These are phyloP conservation scores for Nipponacmea schrenckii DNA, from an alignment of 2,888 invertebrate genomes.

Conservation along the genomic window DNA sequence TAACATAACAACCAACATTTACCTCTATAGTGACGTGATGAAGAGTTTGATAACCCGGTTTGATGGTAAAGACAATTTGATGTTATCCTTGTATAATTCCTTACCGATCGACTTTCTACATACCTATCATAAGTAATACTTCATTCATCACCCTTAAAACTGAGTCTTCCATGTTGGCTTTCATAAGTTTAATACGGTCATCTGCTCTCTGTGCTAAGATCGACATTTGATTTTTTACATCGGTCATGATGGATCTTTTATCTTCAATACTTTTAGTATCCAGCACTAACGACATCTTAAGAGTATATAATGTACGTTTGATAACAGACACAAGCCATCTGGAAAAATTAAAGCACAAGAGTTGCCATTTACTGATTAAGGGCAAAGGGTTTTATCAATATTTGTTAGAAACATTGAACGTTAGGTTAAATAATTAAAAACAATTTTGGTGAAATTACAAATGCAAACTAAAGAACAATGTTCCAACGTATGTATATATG, in stretches of 20 bases:
- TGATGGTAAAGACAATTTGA: no score
- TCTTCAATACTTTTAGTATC: slow-evolving; percentile 43
- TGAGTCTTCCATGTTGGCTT: slow-evolving; percentile 27
- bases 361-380: no score
- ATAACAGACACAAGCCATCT: slow-evolving; percentile 50
- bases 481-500: no score
- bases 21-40: no score
- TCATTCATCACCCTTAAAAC: slow-evolving; percentile 9
- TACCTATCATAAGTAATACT: not conserved
- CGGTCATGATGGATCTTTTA: slow-evolving; percentile 37
- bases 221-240: slow-evolving; percentile 35
- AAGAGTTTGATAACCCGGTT: no score
- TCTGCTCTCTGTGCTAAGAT: slow-evolving; percentile 36
- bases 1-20: no score
- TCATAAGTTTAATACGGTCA: slow-evolving; percentile 39
- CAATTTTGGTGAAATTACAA: no score
- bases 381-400: no score
- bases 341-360: slow-evolving; percentile 5
- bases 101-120: not conserved
- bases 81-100: no score
- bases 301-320: slow-evolving; percentile 45
- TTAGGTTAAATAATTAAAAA: no score
- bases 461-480: no score
- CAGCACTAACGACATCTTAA: slow-evolving; percentile 50
- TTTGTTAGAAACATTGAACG: no score